Evolutionary conservation across 2,797 vertebrate species (phyloP), one percentile per base, ranked within the genome.

Genomic region (Novumbra hubbsi): DNA sequence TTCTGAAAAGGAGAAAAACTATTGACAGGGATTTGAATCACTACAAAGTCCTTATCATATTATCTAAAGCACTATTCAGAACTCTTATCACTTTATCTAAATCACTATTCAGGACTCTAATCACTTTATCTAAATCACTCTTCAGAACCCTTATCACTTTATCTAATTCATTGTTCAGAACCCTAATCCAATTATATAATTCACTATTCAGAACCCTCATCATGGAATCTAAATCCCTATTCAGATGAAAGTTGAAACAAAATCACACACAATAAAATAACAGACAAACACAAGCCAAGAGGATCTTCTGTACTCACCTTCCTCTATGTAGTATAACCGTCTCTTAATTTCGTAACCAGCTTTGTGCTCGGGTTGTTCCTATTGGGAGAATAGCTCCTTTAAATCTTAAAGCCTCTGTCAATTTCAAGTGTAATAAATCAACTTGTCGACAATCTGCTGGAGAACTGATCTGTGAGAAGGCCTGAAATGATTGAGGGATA

Each of bases 361-460:
- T 32, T 19, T 27, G 55, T 65, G 49, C 21, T 34, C 17, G 8
- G 63, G 15, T 5, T 2, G 19, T 34, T 27, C 19, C 21, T 71
- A 32, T 27, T 17, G 41, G 41, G 41, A 74, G 70, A 41, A 15
- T 12, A 21, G 34, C 62, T n/a, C 32, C 74, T 49, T 49, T 71
- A 34, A 73, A 76, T 81, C 66, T 67, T 71, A 73, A 73, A 63
- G 50, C 60, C 55, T 49, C 11, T 24, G 32, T 45, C 21, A n/a
- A 75, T 73, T 74, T 78, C 55, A 76, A 67, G 73, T 75, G 70
- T 15, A 68, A 78, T 15, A 68, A 76, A 80, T 82, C 76, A 80
- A 74, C 76, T 63, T n/a, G 41, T 64, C 49, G 70, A 72, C 73
- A 77, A 30, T 80, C 78, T 74, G 77, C 64, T 14, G 76, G 72